A percentile compares a stretch with the other conserved stretches of the same genome.
phyloP scores from a whole-genome alignment of 2,113 vertebrate genomes.

The Hemiprocne comata region DNA sequence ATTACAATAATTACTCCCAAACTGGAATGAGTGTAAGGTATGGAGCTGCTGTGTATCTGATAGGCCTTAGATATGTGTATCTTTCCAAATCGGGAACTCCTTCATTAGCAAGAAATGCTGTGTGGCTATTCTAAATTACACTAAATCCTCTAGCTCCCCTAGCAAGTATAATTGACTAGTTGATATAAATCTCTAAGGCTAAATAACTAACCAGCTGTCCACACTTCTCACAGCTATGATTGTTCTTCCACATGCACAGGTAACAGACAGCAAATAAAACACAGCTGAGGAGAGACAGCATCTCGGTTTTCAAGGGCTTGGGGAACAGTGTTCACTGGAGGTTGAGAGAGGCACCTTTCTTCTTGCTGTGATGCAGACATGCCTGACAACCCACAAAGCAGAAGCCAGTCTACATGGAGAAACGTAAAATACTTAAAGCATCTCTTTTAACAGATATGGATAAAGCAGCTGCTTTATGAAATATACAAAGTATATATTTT shows the following conservation, averaged over 20 bases:
- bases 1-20: not conserved
- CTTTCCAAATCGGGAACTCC: not conserved
- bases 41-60: not conserved
- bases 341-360: not conserved
- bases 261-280: not conserved
- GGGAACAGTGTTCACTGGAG: not conserved
- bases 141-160: not conserved
- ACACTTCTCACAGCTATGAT: not conserved
- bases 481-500: not conserved
- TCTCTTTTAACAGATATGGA: not conserved
- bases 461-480: not conserved
- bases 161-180: not conserved
- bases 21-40: not conserved
- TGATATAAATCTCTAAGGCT: not conserved
- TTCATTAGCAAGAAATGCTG: not conserved
- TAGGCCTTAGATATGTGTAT: not conserved
- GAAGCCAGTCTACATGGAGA: not conserved
- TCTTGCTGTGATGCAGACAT: not conserved
- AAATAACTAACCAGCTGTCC: not conserved
- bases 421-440: not conserved
- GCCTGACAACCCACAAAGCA: not conserved
- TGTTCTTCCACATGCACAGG: not conserved
- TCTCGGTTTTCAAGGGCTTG: not conserved
- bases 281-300: not conserved
- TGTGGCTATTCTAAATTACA: not conserved